Evolutionary conservation across 2,888 invertebrate species (phyloP).

Genomic region (Eupsilia transversa): DNA sequence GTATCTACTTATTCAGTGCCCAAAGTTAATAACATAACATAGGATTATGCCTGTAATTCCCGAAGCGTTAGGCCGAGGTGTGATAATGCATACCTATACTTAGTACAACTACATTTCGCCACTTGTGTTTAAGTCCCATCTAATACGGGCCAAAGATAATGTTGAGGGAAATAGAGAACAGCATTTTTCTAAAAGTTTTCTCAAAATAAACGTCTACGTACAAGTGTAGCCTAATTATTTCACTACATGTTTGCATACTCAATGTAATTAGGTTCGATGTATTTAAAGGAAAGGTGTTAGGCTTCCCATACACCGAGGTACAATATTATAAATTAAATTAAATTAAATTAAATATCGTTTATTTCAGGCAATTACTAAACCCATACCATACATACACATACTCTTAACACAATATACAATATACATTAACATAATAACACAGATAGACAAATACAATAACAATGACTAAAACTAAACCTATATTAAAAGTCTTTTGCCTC

Average conservation of each 20-base stretch:
- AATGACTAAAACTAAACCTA: too few relatives aligned
- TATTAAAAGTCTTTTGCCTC: too few relatives aligned
- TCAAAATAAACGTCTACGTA: neutral
- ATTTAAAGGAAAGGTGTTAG: neutral
- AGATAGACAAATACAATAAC: too few relatives aligned
- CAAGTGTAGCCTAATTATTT: slow-evolving; percentile 1
- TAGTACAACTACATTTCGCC: neutral
- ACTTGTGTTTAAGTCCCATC: neutral
- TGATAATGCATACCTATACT: too few relatives aligned
- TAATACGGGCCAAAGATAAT: neutral
- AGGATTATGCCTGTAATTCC: neutral
- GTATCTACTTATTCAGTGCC: neutral
- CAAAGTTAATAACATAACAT: neutral
- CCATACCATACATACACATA: too few relatives aligned
- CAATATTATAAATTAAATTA: too few relatives aligned
- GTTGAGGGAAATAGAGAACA: neutral
- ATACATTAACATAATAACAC: too few relatives aligned
- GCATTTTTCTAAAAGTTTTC: neutral
- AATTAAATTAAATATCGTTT: too few relatives aligned
- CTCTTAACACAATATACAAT: too few relatives aligned
- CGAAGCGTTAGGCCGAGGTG: neutral
- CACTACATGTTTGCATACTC: neutral
- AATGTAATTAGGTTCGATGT: slow-evolving; percentile 2
- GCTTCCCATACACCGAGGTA: too few relatives aligned
- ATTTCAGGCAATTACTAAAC: too few relatives aligned